A percentile compares a stretch with the other conserved stretches of the same genome.
These are phyloP conservation scores for Trachurus trachurus DNA, from an alignment of 2,797 vertebrate species.

Conservation along the genomic window DNA sequence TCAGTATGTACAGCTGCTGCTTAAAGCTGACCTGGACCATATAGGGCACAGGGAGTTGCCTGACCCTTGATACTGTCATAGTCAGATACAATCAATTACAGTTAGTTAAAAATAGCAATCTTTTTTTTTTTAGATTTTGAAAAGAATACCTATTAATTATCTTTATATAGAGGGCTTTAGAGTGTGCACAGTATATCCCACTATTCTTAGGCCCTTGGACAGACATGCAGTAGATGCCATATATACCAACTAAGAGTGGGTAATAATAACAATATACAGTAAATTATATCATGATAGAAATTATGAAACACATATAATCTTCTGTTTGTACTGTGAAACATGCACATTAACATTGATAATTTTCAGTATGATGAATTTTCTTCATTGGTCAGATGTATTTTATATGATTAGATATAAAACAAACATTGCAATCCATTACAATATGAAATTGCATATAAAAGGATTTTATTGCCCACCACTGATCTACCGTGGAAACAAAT, in stretches of 20 bases:
- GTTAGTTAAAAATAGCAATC: not conserved
- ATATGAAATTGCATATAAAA: not conserved
- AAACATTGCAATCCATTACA: not conserved
- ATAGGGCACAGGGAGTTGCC: not conserved
- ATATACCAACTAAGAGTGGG: not conserved
- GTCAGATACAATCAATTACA: not conserved
- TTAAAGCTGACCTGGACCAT: constrained; percentile 26
- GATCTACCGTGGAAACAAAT: not conserved
- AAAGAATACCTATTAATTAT: too few species aligned
- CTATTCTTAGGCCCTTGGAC: not conserved
- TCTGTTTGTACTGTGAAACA: not conserved
- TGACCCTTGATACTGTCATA: not conserved
- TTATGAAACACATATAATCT: not conserved
- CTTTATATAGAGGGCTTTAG: too few species aligned
- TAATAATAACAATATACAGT: not conserved
- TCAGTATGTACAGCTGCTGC: constrained; percentile 18
- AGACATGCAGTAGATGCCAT: not conserved
- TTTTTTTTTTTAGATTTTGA: too few species aligned
- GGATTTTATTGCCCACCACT: not conserved
- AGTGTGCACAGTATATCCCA: too few species aligned
- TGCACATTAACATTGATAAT: not conserved
- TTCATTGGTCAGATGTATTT: not conserved
- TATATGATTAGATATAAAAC: not conserved
- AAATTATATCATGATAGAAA: not conserved
- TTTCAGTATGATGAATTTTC: not conserved